These are phyloP conservation scores for Leptobrachium leishanense DNA, from an alignment of 2,113 vertebrate species.

Conservation along the genomic window DNA sequence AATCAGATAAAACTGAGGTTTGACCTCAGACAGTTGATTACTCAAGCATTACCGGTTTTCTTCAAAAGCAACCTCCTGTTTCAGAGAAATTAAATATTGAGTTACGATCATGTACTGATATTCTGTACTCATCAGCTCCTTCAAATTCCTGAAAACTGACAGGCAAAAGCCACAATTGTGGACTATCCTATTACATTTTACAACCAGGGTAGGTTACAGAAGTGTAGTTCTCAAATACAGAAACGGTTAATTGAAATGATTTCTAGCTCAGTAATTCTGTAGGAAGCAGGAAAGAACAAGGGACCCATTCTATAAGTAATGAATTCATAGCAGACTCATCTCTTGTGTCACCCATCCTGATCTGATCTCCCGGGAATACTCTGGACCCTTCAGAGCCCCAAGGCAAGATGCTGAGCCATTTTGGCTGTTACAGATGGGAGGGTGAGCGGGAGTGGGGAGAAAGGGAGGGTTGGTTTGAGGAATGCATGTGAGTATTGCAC, in stretches of 20 bases:
- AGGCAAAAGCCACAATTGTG: too few species aligned
- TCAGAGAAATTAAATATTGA: too few species aligned
- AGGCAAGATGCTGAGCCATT: conserved; percentile 45
- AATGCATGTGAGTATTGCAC: conserved; percentile 38
- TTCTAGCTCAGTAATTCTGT: conserved; percentile 44
- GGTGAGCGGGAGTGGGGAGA: conserved; percentile 11
- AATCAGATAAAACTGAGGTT: too few species aligned
- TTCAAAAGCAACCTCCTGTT: too few species aligned
- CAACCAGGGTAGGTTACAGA: neutral
- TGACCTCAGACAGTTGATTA: too few species aligned
- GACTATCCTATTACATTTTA: too few species aligned
- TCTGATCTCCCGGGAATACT: conserved; percentile 73
- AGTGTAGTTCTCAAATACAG: neutral
- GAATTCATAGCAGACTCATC: conserved; percentile 82
- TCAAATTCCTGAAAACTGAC: too few species aligned
- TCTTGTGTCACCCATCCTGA: conserved; percentile 76
- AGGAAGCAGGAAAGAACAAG: conserved; percentile 70
- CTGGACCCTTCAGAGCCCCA: conserved; percentile 48
- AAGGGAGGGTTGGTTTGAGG: conserved; percentile 22
- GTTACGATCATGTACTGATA: too few species aligned
- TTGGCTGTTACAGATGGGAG: conserved; percentile 28
- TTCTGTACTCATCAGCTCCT: too few species aligned
- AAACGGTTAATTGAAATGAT: conserved; percentile 38
- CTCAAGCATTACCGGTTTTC: too few species aligned
- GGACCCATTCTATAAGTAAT: conserved; percentile 72